Evolutionary conservation across 2,888 invertebrate species (phyloP), one percentile per base, ranked within the genome.

Genomic region (Cryptosula pallasiana): DNA sequence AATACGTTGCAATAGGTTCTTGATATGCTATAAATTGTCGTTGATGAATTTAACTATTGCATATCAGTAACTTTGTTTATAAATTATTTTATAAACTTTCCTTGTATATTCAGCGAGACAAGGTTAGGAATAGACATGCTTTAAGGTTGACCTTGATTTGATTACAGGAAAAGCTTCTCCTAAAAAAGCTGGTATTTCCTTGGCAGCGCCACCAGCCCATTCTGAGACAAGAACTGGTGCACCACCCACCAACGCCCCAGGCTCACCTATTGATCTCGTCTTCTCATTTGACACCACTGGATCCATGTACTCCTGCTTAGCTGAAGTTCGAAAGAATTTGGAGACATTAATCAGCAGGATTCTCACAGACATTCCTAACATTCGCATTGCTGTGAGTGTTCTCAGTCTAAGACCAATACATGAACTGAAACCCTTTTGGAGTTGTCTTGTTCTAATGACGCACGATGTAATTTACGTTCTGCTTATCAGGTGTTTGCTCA

Each of bases 281-380:
- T 82, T 82, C 71, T 82, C 80, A n/a, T 82, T 82, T 72, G 82
- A 82, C 74, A 82, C 82, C 0, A 82, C 82, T 0, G 82, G 82
- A 3, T 82, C 82, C 73, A 82, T 82, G 82, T 77, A 77, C 73
- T 70, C 75, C 25, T 80, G 78, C 73, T 73, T 71, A 16, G 36
- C 25, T 34, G 55, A 54, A 23, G 79, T 82, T n/a, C 76, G 78
- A 36, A 76, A 74, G 20, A 76, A 80, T 16, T 72, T 82, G 3
- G 75, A 77, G 20, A 79, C 81, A 72, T 79, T 81, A 76, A 78
- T 81, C 34, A 76, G 80, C 73, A 77, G 82, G 13, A 77, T 82
- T 2, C 78, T 80, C 69, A 77, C 78, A 35, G 83, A 82, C 75
- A 80, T 82, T 45, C 80, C 81, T 0, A 78, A 77, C 2, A 78